Base-by-base conservation (phyloP, 2,888 invertebrate species). In the Caenorhabditis afra region DNA sequence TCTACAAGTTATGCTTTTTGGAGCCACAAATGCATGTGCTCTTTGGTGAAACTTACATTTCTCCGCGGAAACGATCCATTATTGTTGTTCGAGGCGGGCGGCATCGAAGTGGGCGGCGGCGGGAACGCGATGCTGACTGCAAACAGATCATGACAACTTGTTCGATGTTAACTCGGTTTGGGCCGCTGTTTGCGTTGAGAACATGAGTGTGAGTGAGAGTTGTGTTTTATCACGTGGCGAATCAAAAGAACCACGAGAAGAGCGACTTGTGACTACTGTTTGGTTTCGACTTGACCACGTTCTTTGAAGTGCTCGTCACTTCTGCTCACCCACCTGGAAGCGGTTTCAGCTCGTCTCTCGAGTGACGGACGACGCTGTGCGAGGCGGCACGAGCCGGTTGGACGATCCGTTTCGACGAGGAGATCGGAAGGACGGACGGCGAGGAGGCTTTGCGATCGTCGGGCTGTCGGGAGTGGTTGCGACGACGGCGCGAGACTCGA, bases 111-210 rank as follows among this genome's bases (percentile, higher is more conserved):
- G 23, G 81, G 81, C 20, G 81, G 81, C 44, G 81, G 81, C 45
- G 81, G 81, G 67, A 81, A 81, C 57, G 39, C 65, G 57, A 81
- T 70, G 55, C 66, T 62, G 29, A 81, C 81, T 81, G 81, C 49
- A 81, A 80, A 58, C 52, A 58, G 23, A 49, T 20, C 47, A 62
- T 39, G 39, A 45, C 23, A 50, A 59, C 41, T 57, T 37, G 7
- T 16, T n/a, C n/a, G 23, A 61, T 47, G 52, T 61, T 61, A 53
- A 45, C 41, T 16, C 57, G 3, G 29, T 47, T 20, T 67, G 47
- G 8, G 4, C 11, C 53, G 41, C 23, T 62, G 62, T 62, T 62
- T 52, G 47, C 62, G 29, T 61, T 70, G 61, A 35, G 39, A 45
- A 41, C 29, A 29, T 29, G 29, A 29, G 4, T 5, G 29, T 5